Evolutionary conservation across 1,140 invertebrate species (phyloP), one percentile per base, ranked within the genome.

Genomic region (Chionoecetes opilio): DNA sequence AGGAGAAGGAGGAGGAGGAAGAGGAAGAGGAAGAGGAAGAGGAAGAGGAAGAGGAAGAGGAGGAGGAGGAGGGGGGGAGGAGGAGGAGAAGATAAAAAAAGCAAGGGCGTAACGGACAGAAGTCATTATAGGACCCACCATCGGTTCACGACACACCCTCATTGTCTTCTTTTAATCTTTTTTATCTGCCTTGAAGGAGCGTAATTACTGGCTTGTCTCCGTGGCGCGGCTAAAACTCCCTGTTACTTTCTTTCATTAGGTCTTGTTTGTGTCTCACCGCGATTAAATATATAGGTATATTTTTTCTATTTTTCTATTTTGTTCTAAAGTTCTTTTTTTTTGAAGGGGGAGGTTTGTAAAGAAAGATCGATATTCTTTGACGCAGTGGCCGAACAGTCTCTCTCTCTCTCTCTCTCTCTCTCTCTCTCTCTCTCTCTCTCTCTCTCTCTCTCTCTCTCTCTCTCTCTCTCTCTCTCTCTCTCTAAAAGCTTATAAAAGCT

Each of bases 121-220:
- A 75, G 63, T 75, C 63, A 75, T 75, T 75, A 75, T 75, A 0
- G n/a, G 26, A 75, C 63, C n/a, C 63, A n/a, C 63, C 63, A 17
- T 75, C 63, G 26, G 21, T 21, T 53, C 46, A 53, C 11, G 46
- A 53, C 11, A 53, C 46, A 53, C 46, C 46, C 46, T 53, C 46
- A 53, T 53, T 53, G 11, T 17, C 63, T 14, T 46, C 41, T 46
- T 46, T n/a, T 46, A 8, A 46, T 46, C 14, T 75, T 21, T 75
- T 75, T 75, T 75, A 75, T 75, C 21, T 75, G 5, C n/a, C 63
- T 21, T 75, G 21, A 75, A 75, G n/a, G 63, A 75, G 63, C n/a
- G 63, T 75, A 75, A 75, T 75, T 75, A 75, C 63, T 75, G 63
- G 26, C 63, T 75, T 21, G 63, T 75, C 63, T 75, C 63, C n/a